These are phyloP conservation scores for Perdita meconis DNA, from an alignment of 2,888 invertebrate species.

Conservation along the genomic window DNA sequence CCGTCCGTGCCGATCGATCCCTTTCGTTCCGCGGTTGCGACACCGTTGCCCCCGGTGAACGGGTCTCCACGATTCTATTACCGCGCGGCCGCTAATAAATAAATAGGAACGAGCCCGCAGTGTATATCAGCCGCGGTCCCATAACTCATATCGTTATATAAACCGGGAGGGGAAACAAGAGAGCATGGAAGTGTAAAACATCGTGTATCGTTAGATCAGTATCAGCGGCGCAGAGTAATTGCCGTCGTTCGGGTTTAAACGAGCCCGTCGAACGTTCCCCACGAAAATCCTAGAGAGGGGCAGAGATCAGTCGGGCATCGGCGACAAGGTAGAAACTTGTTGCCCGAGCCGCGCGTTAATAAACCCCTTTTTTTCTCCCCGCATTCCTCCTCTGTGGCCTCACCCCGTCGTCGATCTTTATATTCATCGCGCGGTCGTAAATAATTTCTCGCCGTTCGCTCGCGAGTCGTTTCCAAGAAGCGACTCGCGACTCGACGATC, in stretches of 20 bases:
- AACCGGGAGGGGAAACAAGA: constrained; percentile 17
- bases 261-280: constrained; percentile 1
- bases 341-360: background rate
- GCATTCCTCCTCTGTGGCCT: background rate
- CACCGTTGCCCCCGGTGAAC: constrained; percentile 35
- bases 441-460: background rate
- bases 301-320: background rate
- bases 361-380: background rate
- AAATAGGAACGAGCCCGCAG: constrained; percentile 39
- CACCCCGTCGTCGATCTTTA: background rate
- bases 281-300: constrained; percentile 4
- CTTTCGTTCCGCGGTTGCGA: constrained; percentile 49
- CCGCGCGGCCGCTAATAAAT: constrained; percentile 34
- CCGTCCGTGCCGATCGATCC: constrained; percentile 53
- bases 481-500: background rate
- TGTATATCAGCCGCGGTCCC: constrained; percentile 13
- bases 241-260: constrained; percentile 29
- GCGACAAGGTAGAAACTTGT: background rate
- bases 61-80: constrained; percentile 47
- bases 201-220: constrained; percentile 54
- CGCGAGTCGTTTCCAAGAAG: background rate
- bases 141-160: constrained; percentile 43
- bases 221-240: constrained; percentile 35
- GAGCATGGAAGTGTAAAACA: constrained; percentile 50
- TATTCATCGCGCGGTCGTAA: background rate